Base-by-base conservation (phyloP, 2,797 vertebrate genomes). In the Poeciliopsis infans region DNA sequence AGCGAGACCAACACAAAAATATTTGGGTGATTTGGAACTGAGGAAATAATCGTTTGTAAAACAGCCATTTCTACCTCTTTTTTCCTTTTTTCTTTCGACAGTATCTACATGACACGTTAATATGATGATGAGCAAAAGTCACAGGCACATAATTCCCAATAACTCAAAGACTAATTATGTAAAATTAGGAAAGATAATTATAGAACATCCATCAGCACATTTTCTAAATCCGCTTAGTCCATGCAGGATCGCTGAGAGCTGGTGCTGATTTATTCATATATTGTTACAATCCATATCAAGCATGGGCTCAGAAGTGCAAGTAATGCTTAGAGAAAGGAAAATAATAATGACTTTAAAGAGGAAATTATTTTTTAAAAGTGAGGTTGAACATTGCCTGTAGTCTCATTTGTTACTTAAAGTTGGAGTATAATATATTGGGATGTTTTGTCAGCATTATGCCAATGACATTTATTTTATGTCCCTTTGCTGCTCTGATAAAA, bases 11-110 rank as follows among this genome's bases (percentile, higher is more conserved):
- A 93, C 91, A 84, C 85, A 87, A 77, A 86, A 93, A 92, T 95
- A 36, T 93, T 91, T 95, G 94, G 79, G 86, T 85, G 81, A 90
- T 89, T 91, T 4, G 88, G 90, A 94, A 92, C 87, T 89, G 88
- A 82, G 76, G 45, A 81, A 46, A 73, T 20, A 41, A 10, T 4
- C 20, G 6, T 72, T 72, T 51, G 46, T 31, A 51, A 31, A 47
- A 47, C 23, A 51, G 7, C 28, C 45, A 72, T 47, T 49, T 18
- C 49, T 25, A 8, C 49, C 23, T 25, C 20, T 8, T 3, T 53
- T 51, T 5, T 23, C 2, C 3, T 1, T 51, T 51, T 5, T 36
- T 5, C 13, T 51, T 51, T 20, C 5, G 3, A 33, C 11, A 31
- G 3, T 16, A 8, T 33, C 13, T 51, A 0, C 28, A 33, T 72